Conservation (phyloP, 2,888 invertebrate species). For the Tipula unca region DNA sequence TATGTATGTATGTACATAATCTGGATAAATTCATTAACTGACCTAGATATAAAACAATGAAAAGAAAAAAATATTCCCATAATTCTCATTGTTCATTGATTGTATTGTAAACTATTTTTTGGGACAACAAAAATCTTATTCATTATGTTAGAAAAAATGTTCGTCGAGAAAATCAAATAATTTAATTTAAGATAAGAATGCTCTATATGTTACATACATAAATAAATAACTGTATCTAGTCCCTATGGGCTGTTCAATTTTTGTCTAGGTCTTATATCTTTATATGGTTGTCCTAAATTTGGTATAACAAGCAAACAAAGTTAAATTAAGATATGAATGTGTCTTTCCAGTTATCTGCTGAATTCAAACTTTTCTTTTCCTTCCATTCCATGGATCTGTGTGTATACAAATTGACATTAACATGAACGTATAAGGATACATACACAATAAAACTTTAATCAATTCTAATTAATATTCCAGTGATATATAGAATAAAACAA, state of each 20-base stretch:
- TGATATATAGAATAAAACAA: neutral
- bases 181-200: neutral
- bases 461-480: neutral
- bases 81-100: neutral
- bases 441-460: neutral
- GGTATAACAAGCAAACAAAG: neutral
- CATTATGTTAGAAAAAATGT: neutral
- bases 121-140: neutral
- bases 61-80: neutral
- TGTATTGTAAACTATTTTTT: neutral
- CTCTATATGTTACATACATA: neutral
- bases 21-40: neutral
- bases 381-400: neutral
- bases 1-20: neutral
- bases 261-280: neutral
- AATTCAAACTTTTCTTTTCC: neutral
- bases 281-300: neutral
- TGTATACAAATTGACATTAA: neutral
- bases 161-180: neutral
- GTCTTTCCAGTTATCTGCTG: neutral
- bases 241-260: neutral
- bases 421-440: neutral
- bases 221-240: neutral
- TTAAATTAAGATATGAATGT: neutral
- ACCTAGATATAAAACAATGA: neutral